Evolutionary conservation across 2,113 vertebrate genomes (phyloP).

Genomic region (Sander vitreus): DNA sequence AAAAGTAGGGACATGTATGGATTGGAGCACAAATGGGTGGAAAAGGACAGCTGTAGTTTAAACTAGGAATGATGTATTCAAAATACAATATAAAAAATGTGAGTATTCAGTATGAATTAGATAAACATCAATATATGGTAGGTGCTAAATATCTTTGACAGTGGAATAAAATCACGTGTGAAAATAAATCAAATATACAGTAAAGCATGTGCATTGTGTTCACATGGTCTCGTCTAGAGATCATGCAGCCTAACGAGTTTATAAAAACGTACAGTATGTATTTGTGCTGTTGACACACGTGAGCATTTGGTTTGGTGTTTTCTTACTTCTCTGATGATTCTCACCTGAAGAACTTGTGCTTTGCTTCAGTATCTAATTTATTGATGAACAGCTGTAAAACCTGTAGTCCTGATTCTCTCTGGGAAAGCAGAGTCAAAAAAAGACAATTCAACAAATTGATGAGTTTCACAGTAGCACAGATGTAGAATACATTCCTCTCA

Average conservation of each 20-base stretch:
- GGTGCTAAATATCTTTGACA: background rate
- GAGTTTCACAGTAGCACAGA: background rate
- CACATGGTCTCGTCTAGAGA: too few relatives aligned
- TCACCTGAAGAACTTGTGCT: conserved; percentile 94
- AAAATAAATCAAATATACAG: background rate
- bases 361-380: conserved; percentile 91
- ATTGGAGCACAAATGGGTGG: background rate
- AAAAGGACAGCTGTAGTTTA: background rate
- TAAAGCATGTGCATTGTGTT: background rate
- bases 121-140: background rate
- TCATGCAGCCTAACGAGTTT: too few relatives aligned
- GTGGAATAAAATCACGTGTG: background rate
- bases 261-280: background rate
- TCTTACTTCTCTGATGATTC: background rate
- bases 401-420: conserved; percentile 90
- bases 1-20: background rate
- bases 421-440: conserved; percentile 33
- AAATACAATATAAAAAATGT: background rate
- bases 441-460: background rate
- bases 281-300: background rate
- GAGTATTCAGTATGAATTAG: background rate
- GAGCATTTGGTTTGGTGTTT: background rate
- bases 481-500: background rate
- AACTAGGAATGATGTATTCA: background rate
- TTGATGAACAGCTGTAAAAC: conserved; percentile 92